A percentile compares a stretch with the other conserved stretches of the same genome.
Evolutionary conservation across 37 sponge, comb jelly and placozoan species (phyloP).

Genomic region (Oopsacas minuta): DNA sequence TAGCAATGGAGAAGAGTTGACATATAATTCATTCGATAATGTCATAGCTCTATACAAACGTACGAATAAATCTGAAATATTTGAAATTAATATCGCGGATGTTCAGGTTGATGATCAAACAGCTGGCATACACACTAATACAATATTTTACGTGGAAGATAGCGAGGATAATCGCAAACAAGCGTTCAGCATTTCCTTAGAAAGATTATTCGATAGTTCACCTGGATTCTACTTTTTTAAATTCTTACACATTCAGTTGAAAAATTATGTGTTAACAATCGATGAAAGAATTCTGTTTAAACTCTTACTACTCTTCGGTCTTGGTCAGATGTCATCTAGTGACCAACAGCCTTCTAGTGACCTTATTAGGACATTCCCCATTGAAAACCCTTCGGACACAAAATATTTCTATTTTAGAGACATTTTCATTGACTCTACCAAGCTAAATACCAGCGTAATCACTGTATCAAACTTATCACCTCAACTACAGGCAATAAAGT

Average conservation of each 20-base stretch:
- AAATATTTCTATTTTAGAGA: conserved; percentile 47
- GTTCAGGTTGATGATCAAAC: not conserved
- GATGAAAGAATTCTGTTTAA: conserved; percentile 6
- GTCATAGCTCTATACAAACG: not conserved
- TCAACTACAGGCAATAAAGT: conserved; percentile 45
- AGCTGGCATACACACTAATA: not conserved
- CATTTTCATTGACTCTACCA: conserved; percentile 22
- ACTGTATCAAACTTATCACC: conserved; percentile 56
- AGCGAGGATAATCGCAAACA: not conserved
- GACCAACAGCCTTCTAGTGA: not conserved
- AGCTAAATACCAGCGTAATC: conserved; percentile 37
- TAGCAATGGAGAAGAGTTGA: not conserved
- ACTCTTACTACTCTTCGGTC: not conserved
- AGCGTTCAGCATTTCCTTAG: not conserved
- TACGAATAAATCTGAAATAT: not conserved
- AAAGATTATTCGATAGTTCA: not conserved
- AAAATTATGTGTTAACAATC: not conserved
- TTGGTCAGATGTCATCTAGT: not conserved
- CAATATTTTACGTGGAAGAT: conserved; percentile 5
- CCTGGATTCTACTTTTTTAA: not conserved
- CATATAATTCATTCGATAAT: not conserved
- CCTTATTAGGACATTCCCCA: not conserved
- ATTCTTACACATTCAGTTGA: conserved; percentile 2
- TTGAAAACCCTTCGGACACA: not conserved
- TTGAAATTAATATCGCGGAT: not conserved